Conservation (phyloP, 2,888 invertebrate species). For the Actias luna region DNA sequence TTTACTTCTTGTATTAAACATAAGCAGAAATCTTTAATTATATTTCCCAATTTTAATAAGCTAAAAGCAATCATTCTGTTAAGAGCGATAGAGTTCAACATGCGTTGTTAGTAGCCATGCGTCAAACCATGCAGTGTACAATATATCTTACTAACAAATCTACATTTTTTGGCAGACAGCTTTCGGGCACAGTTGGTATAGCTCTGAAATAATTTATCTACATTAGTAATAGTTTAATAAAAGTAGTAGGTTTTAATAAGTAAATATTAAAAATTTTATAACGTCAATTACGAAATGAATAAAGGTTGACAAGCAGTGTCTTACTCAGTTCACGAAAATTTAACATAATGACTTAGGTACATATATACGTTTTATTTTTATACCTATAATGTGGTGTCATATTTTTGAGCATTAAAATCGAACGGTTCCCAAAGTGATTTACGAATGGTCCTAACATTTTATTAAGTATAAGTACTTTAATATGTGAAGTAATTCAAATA, state of each 20-base stretch:
- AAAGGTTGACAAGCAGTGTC: background rate
- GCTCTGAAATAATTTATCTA: constrained; percentile 68
- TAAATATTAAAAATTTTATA: background rate
- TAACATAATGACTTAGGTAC: no score
- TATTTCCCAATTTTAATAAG: background rate
- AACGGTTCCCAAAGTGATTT: no score
- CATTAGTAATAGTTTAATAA: constrained; percentile 12
- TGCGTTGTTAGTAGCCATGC: constrained; percentile 17
- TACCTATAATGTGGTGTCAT: no score
- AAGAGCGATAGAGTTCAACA: background rate
- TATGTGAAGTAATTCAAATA: no score
- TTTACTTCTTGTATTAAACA: background rate
- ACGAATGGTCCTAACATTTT: no score
- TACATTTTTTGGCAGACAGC: constrained; percentile 80
- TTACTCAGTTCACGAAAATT: no score
- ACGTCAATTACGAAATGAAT: background rate
- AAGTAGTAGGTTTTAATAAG: background rate
- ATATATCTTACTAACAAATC: constrained; percentile 78
- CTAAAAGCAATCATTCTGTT: background rate
- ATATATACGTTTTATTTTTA: no score
- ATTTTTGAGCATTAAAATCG: no score
- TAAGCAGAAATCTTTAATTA: background rate
- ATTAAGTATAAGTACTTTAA: no score
- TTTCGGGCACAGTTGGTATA: constrained; percentile 77
- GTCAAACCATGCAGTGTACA: constrained; percentile 57